A percentile compares a stretch with the other conserved stretches of the same genome.
Evolutionary conservation across 2,797 vertebrate species (phyloP).

Genomic region (Rhodeus uyekii): DNA sequence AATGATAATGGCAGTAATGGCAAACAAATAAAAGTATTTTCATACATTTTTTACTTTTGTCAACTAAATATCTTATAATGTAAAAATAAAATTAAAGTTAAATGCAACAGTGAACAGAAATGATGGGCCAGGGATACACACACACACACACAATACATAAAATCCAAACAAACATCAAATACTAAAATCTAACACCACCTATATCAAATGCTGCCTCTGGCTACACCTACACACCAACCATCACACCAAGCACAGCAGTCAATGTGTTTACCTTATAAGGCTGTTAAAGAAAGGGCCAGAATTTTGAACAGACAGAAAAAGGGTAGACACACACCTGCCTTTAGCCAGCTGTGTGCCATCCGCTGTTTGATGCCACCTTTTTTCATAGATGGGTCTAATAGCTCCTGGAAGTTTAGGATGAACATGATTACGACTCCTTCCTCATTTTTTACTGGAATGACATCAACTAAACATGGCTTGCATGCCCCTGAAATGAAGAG

Average conservation of each 20-base stretch:
- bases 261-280: constrained; percentile 21
- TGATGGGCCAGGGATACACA: neutral
- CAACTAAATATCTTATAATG: neutral
- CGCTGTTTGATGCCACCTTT: constrained; percentile 83
- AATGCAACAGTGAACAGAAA: neutral
- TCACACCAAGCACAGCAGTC: neutral
- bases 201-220: constrained; percentile 2
- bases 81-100: neutral
- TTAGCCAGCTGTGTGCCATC: constrained; percentile 83
- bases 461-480: constrained; percentile 90
- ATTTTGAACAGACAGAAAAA: neutral
- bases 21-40: too few relatives aligned
- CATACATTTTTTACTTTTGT: too few relatives aligned
- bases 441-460: constrained; percentile 95
- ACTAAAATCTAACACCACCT: neutral
- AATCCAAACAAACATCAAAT: too few relatives aligned
- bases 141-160: neutral
- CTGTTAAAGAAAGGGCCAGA: neutral
- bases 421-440: constrained; percentile 94
- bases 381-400: constrained; percentile 82
- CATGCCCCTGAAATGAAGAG: constrained; percentile 81
- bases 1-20: too few relatives aligned
- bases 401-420: constrained; percentile 96
- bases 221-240: neutral
- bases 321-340: constrained; percentile 65